Conservation (phyloP, 2,113 vertebrate species). For the Marmota monax region DNA sequence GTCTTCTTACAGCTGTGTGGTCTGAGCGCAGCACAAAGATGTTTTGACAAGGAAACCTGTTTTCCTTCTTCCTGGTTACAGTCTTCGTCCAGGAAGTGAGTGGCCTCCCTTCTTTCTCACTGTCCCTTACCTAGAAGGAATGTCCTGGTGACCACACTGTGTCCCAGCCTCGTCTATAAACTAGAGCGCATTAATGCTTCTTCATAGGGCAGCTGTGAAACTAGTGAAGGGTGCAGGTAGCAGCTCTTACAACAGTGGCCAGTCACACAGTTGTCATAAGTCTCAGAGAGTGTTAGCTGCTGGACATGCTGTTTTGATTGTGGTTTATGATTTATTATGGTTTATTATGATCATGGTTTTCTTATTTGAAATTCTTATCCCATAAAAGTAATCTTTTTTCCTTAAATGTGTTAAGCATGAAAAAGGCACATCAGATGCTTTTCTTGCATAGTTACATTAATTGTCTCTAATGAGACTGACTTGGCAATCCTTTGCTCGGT, state of each 20-base stretch:
- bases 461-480: neutral
- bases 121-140: neutral
- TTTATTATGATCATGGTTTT: neutral
- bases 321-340: neutral
- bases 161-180: neutral
- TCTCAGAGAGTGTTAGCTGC: neutral
- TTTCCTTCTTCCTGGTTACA: neutral
- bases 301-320: neutral
- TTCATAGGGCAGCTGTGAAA: neutral
- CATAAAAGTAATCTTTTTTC: constrained; percentile 11
- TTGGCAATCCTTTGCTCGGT: neutral
- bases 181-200: neutral
- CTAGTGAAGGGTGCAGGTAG: neutral
- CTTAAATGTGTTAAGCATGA: neutral
- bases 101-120: neutral
- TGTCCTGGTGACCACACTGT: neutral
- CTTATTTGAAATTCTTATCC: neutral
- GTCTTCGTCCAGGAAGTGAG: neutral
- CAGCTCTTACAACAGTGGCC: neutral
- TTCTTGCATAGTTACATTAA: neutral
- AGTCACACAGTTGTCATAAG: neutral
- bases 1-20: neutral
- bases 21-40: neutral
- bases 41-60: neutral
- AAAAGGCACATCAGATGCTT: neutral